phyloP scores from a whole-genome alignment of 2,888 invertebrate species.

The Operophtera brumata region DNA sequence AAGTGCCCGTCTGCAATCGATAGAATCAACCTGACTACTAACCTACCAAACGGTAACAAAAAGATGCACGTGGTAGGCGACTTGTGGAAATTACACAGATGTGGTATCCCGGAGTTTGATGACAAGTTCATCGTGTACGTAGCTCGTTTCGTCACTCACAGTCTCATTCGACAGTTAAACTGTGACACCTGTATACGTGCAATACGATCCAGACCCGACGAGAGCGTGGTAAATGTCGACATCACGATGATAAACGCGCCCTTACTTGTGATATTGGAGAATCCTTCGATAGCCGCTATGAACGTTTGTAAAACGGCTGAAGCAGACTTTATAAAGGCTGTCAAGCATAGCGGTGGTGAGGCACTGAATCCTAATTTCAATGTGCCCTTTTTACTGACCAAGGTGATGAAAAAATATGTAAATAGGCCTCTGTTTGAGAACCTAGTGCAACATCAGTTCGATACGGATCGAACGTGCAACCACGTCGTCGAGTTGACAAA shows the following conservation, averaged over 20 bases:
- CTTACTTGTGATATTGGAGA: background rate
- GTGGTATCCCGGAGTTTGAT: background rate
- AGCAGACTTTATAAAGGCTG: background rate
- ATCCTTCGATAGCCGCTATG: background rate
- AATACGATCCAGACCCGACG: background rate
- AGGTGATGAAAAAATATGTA: slow-evolving; percentile 4
- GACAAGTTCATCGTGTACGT: background rate
- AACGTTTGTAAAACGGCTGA: slow-evolving; percentile 5
- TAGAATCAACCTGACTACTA: slow-evolving; percentile 2
- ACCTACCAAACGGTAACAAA: background rate
- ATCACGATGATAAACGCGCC: background rate
- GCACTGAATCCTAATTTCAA: background rate
- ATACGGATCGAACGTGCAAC: slow-evolving; percentile 4
- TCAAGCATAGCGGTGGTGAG: background rate
- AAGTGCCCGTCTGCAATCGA: background rate
- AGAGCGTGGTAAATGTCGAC: background rate
- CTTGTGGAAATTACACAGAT: background rate
- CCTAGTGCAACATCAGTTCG: slow-evolving; percentile 1
- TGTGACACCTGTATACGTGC: slow-evolving; percentile 5
- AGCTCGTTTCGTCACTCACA: slow-evolving; percentile 1
- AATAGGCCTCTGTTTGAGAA: background rate
- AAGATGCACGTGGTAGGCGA: background rate
- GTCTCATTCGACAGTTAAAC: background rate
- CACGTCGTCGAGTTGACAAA: slow-evolving; percentile 1
- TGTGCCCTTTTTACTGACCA: background rate